A percentile compares a stretch with the other conserved stretches of the same genome.
Conservation (phyloP, 2,888 invertebrate species). For the Leptopilina syphax region DNA sequence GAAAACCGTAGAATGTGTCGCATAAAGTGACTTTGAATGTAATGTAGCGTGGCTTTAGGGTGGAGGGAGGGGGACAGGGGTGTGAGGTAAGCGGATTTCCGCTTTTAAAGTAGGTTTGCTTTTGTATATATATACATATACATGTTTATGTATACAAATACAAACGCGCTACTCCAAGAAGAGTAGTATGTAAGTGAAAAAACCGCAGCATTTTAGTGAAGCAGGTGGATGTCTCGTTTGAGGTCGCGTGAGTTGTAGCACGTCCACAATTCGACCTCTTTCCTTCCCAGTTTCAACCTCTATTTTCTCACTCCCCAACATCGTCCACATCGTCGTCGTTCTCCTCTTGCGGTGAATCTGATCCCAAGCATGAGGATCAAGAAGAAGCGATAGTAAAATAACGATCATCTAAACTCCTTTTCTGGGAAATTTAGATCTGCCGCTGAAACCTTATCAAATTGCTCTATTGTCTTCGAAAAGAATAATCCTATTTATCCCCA, state of each 20-base stretch:
- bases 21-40: conserved; percentile 41
- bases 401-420: background rate
- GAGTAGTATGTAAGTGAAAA: conserved; percentile 48
- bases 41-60: conserved; percentile 35
- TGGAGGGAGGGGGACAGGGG: conserved; percentile 23
- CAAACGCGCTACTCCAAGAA: conserved; percentile 33
- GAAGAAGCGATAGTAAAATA: conserved; percentile 4
- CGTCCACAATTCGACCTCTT: conserved; percentile 39
- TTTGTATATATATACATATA: conserved; percentile 44
- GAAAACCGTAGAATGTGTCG: conserved; percentile 43
- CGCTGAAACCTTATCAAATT: background rate
- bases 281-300: conserved; percentile 13
- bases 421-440: background rate
- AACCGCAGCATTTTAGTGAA: conserved; percentile 50
- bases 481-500: too few species aligned
- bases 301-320: conserved; percentile 6
- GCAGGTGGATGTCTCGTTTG: conserved; percentile 54
- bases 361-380: background rate
- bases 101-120: conserved; percentile 31
- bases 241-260: conserved; percentile 45
- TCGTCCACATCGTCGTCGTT: background rate
- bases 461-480: background rate
- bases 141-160: conserved; percentile 43
- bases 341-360: conserved; percentile 22
- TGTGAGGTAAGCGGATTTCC: conserved; percentile 40